Evolutionary conservation across 2,113 vertebrate genomes (phyloP), one percentile per base, ranked within the genome.

Genomic region (Sinocyclocheilus rhinocerous): DNA sequence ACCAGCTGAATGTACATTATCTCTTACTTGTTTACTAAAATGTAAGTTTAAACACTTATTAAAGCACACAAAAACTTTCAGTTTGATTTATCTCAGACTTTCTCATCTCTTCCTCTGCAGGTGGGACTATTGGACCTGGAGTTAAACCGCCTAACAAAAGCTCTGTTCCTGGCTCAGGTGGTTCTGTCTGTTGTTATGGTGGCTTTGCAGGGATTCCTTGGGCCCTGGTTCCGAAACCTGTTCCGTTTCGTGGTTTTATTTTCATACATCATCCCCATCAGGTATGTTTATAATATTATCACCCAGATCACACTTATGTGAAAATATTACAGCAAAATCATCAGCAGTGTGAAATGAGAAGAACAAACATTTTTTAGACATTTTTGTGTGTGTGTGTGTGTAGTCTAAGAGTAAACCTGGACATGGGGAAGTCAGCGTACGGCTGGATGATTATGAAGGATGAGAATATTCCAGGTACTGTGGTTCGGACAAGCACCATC

Each of bases 381-480:
- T 80, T 26, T 69, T 3, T 15, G 26, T 24, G 8, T 76, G 4
- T 85, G 42, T 69, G 42, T 73, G 33, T 85, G 45, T 69, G 10
- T 76, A 99, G 98, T 90, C 92, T 99, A 86, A 97, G 98, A 78
- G 98, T 99, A 15, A 99, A 99, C 91, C 94, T 99, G 93, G 98
- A 99, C 93, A 99, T 99, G 98, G 98, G 98, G 67, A 99, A 99
- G 92, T 96, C 97, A 0, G 97, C 97, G 0, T 99, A 98, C 11
- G 98, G 97, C 52, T 99, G 98, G 98, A 98, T 99, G 97, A 99
- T 99, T 86, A 99, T 96, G 96, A 97, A 95, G 85, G 98, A 99
- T n/a, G 96, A 97, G 88, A 95, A 96, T 90, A 99, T 99, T 81
- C 97, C 98, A 0, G 97, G 97, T 69, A 99, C 98, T 0, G 98